Evolutionary conservation across 2,888 invertebrate species (phyloP), one percentile per base, ranked within the genome.

Genomic region (Orthosia cruda): DNA sequence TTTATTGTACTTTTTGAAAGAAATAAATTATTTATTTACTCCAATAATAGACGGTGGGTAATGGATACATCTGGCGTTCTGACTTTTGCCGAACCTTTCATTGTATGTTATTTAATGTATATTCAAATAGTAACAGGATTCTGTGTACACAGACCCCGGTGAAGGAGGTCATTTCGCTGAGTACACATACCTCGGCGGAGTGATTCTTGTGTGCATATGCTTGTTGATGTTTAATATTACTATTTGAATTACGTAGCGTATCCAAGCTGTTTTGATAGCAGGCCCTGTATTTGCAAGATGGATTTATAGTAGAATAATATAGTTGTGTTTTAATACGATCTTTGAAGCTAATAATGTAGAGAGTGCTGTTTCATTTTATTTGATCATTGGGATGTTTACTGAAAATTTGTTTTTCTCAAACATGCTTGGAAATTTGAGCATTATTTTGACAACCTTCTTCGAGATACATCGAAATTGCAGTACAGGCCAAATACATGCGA

Each of bases 221-320:
- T 78, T 82, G 76, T 84, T 84, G 67, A 76, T 77, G 71, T 84
- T 82, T 72, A 71, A 72, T 86, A 82, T 84, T 82, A 76, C 69
- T 80, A 71, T 84, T 84, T 82, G 80, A 81, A 68, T 77, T 73
- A 54, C n/a, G 62, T 52, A 58, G 5, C 59, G 65, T 76, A 66
- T 67, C 55, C 40, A 54, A 70, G 32, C 50, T 68, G 67, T 82
- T 76, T 74, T 74, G 59, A 61, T 64, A 77, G 55, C 67, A 61
- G 54, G 16, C 11, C 54, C 54, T 77, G 45, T 65, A 62, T 78
- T 74, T 71, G 66, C 13, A 54, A 45, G 7, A 45, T 1, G 52
- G 40, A 23, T 61, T 52, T 59, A 26, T 45, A 18, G 2, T 50
- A 32, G 45, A 55, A 61, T 50, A 63, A 70, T 52, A 62, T 18